A percentile compares a stretch with the other conserved stretches of the same genome.
These are phyloP conservation scores for Chlorodrepanis virens DNA, from an alignment of 2,113 vertebrate species.

Conservation along the genomic window DNA sequence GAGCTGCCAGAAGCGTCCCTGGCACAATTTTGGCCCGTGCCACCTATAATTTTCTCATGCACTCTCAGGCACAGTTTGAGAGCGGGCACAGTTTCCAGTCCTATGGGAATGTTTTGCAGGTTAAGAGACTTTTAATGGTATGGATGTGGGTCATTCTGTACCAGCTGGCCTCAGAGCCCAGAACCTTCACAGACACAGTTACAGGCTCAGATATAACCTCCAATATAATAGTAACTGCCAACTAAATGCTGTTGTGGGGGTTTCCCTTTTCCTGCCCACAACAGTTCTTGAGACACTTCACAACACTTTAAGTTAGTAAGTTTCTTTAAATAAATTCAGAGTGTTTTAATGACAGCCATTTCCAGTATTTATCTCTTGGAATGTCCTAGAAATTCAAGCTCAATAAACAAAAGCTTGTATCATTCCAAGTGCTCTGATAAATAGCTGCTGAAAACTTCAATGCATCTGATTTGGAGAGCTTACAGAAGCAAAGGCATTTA, in stretches of 20 bases:
- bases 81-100: background rate
- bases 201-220: background rate
- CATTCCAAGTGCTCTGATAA: slow-evolving; percentile 3
- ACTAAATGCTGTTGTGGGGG: background rate
- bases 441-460: slow-evolving; percentile 22
- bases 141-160: slow-evolving; percentile 23
- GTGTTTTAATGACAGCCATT: background rate
- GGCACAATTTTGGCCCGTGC: background rate
- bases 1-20: background rate
- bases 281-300: background rate
- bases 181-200: background rate
- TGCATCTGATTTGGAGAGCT: background rate
- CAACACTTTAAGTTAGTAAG: background rate
- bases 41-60: background rate
- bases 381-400: background rate
- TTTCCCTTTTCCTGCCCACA: too few species aligned
- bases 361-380: background rate
- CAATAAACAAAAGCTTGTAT: slow-evolving; percentile 31
- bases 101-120: slow-evolving; percentile 35
- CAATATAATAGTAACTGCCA: background rate
- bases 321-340: background rate
- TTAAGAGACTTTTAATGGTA: slow-evolving; percentile 21
- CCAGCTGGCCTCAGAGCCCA: background rate
- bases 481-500: background rate
- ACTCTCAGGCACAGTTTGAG: slow-evolving; percentile 21